Base-by-base conservation (phyloP, 2,888 invertebrate species). In the Terebella lapidaria region DNA sequence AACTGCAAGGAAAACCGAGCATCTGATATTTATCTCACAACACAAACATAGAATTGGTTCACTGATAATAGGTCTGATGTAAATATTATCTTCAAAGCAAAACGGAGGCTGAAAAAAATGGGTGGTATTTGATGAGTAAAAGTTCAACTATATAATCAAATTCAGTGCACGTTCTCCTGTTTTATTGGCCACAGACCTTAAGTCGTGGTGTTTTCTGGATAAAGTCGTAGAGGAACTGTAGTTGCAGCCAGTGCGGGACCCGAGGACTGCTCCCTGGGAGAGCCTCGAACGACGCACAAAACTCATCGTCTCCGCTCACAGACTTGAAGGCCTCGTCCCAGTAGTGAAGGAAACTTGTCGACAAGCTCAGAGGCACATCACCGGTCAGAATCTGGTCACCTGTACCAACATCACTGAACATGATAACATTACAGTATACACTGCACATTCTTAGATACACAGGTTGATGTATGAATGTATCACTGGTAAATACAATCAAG, bases 331-430 rank as follows among this genome's bases (percentile, higher is more conserved):
- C 66, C 1, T 65, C 57, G 24, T 70, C 68, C n/a, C 74, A 58
- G 27, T 69, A 60, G 47, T 62, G 63, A 30, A 77, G 63, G 3
- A 71, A 73, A 29, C 70, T 67, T 22, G 74, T 72, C 1, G 77
- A 75, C 27, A 77, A 66, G 35, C 72, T 71, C 18, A 77, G 64
- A 27, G 70, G 71, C 28, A 70, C 68, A 25, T 70, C 67, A 3
- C 74, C 75, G 35, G 64, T 68, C 20, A 74, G 61, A 27, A 77
- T 71, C 54, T 66, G 68, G 51, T 73, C 71, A 26, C 72, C 76
- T 76, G 70, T 20, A 68, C 62, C 54, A 57, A 59, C 58, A 57
- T 20, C 27, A 55, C 10, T 82, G 20, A 55, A 10, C 15, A 25
- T n/a, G 10, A 10, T n/a, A 49, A 49, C 49, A 10, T n/a, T 35